These are phyloP conservation scores for Clarias magur DNA, from an alignment of 2,113 vertebrate genomes.

Conservation along the genomic window DNA sequence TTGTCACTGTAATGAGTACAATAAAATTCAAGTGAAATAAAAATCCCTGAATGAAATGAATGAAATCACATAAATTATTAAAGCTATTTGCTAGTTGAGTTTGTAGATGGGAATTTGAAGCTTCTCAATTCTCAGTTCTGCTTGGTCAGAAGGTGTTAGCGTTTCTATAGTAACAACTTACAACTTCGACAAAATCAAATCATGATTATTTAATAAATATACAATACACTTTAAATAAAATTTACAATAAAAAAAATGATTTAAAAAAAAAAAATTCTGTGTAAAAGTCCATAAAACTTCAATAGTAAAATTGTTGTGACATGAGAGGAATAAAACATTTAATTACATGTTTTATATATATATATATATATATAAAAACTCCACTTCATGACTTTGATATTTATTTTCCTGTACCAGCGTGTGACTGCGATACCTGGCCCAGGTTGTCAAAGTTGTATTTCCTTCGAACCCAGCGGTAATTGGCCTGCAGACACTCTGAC, in stretches of 20 bases:
- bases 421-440: conserved; percentile 81
- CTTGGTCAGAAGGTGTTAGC: not conserved
- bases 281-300: too few relatives aligned
- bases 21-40: too few relatives aligned
- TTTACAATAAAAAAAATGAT: too few relatives aligned
- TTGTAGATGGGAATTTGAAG: not conserved
- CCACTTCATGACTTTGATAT: not conserved
- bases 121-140: not conserved
- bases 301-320: too few relatives aligned
- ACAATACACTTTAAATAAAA: too few relatives aligned
- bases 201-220: not conserved
- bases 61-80: too few relatives aligned
- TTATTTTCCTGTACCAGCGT: not conserved
- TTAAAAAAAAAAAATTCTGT: too few relatives aligned
- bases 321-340: not conserved
- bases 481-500: conserved; percentile 80
- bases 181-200: not conserved
- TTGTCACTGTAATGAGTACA: too few relatives aligned
- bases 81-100: not conserved
- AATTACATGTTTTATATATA: too few relatives aligned
- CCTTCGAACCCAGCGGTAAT: conserved; percentile 84
- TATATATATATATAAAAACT: not conserved
- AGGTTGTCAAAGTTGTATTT: conserved; percentile 99
- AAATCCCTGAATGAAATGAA: not conserved
- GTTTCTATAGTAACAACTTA: not conserved